phyloP scores from a whole-genome alignment of 1,140 invertebrate species.

The Babylonia areolata region DNA sequence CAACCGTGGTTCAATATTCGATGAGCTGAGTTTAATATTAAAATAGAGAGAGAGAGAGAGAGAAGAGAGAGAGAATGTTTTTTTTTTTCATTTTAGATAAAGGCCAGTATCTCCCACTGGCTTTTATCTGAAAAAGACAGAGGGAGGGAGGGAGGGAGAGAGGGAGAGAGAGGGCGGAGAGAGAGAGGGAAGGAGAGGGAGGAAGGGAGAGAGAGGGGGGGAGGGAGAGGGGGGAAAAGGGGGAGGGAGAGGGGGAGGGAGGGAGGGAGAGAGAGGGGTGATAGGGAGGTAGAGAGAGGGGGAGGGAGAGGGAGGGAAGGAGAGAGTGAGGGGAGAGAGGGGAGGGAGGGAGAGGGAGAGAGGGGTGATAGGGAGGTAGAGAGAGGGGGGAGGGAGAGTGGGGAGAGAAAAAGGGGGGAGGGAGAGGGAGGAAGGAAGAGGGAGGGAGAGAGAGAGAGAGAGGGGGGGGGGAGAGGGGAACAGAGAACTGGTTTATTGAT shows the following conservation, averaged over 20 bases:
- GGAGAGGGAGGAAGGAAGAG: neutral
- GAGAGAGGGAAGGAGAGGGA: neutral
- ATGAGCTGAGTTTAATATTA: no score
- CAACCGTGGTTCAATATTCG: no score
- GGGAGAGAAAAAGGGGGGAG: neutral
- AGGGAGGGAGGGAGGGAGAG: neutral
- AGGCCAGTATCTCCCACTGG: no score
- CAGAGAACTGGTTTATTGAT: no score
- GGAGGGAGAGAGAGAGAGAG: neutral
- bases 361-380: neutral
- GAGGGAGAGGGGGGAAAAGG: neutral
- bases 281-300: neutral
- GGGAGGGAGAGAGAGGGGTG: neutral
- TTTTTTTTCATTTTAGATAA: no score
- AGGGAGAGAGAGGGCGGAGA: neutral
- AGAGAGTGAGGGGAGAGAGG: neutral
- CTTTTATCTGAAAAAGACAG: neutral
- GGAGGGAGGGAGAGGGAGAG: neutral
- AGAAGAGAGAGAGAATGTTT: no score
- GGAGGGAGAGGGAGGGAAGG: neutral
- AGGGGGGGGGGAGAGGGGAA: neutral
- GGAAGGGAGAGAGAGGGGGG: neutral
- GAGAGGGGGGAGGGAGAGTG: neutral
- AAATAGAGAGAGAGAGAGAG: no score
- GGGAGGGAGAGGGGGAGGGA: neutral